These are phyloP conservation scores for Drosophila anomelani DNA, from an alignment of 2,888 invertebrate species.

Conservation along the genomic window DNA sequence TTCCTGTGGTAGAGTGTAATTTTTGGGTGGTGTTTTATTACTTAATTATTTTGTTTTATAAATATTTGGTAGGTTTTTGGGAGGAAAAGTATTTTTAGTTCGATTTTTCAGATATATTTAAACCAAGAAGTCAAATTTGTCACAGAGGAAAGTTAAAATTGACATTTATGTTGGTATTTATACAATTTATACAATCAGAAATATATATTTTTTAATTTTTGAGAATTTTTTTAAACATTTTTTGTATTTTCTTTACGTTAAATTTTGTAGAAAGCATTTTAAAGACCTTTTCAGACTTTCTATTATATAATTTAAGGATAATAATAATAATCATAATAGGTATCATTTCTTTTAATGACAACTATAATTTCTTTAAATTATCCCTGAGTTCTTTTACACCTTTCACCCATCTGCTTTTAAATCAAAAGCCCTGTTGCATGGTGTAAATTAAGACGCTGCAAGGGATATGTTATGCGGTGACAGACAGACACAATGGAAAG, in stretches of 20 bases:
- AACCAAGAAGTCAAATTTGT: not conserved
- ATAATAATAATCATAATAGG: not conserved
- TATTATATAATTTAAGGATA: not conserved
- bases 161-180: not conserved
- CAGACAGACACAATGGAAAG: conserved; percentile 39
- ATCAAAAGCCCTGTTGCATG: not conserved
- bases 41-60: not conserved
- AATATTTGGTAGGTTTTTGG: not conserved
- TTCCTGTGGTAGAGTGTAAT: conserved; percentile 9
- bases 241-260: too few species aligned
- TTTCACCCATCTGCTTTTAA: not conserved
- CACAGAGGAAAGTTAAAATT: too few species aligned
- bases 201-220: too few species aligned
- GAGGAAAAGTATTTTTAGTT: not conserved
- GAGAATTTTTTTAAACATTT: too few species aligned
- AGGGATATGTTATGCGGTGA: conserved; percentile 44
- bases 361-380: not conserved
- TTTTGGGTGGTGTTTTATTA: not conserved
- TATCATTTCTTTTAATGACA: not conserved
- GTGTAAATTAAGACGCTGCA: conserved; percentile 44
- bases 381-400: not conserved
- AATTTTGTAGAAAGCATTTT: not conserved
- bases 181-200: not conserved
- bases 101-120: not conserved
- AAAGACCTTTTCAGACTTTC: not conserved